A percentile compares a stretch with the other conserved stretches of the same genome.
phyloP scores from a whole-genome alignment of 1,140 invertebrate genomes.

The Eciton burchellii region DNA sequence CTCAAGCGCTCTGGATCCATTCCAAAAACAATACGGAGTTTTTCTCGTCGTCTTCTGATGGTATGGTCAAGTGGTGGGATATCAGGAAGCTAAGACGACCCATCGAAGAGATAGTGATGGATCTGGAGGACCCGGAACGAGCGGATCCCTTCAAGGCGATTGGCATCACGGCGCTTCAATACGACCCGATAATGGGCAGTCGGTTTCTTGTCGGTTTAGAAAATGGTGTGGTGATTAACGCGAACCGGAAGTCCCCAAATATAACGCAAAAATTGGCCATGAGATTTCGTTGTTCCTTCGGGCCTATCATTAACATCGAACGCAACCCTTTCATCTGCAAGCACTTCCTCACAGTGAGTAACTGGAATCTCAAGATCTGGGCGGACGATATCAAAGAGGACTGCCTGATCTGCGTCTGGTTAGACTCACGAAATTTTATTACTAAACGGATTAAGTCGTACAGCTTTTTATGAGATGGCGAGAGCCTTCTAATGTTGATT shows the following conservation, averaged over 20 bases:
- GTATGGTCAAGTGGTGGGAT: conserved; percentile 92
- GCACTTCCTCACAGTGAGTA: conserved; percentile 95
- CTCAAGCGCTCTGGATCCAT: conserved; percentile 91
- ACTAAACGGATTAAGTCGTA: conserved; percentile 3
- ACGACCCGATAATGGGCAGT: conserved; percentile 94
- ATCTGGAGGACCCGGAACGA: conserved; percentile 88
- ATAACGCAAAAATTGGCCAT: conserved; percentile 90
- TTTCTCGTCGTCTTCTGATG: conserved; percentile 95
- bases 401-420: conserved; percentile 91
- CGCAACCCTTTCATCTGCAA: conserved; percentile 94
- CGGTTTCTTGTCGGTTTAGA: conserved; percentile 82
- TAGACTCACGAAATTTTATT: conserved; percentile 5
- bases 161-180: conserved; percentile 93
- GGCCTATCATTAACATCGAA: conserved; percentile 93
- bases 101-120: conserved; percentile 92
- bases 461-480: neutral
- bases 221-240: conserved; percentile 90
- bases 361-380: conserved; percentile 95
- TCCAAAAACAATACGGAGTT: conserved; percentile 94
- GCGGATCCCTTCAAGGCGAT: conserved; percentile 89
- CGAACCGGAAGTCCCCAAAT: conserved; percentile 91
- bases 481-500: neutral
- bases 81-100: conserved; percentile 92
- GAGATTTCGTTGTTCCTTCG: conserved; percentile 92
- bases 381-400: conserved; percentile 95